Base-by-base conservation (phyloP, 2,888 invertebrate species). In the Podabrus alpinus region DNA sequence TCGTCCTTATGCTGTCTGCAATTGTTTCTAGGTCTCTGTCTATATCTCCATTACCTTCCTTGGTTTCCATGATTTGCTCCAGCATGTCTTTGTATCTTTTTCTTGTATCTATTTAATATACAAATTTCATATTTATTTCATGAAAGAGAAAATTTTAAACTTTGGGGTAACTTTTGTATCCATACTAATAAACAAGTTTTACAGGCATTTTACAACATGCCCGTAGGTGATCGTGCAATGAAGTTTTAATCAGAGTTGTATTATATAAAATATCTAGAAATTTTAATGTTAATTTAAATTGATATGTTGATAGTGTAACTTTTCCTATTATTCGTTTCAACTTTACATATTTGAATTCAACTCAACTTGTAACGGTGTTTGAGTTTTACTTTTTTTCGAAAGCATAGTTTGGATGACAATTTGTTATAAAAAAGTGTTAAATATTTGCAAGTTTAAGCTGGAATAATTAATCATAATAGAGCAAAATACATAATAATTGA, bases 381-480 rank as follows among this genome's bases (percentile, higher is more conserved):
- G 24, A 24, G 9, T 7, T 9, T 24, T 24, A 9, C 24, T 24
- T 9, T 24, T n/a, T 29, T 29, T 29, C 1, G 29, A 13, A 13
- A 29, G 29, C 10, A 29, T 13, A 29, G 25, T 25, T 11, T 25
- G 25, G 10, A 1, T 1, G 1, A 5, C 1, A 0, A n/a, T 45
- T n/a, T 45, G n/a, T 45, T n/a, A 13, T n/a, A 45, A 45, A n/a
- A 45, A n/a, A 7, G 9, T n/a, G n/a, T 45, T 45, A 45, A 45
- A 45, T 45, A 45, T 45, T 45, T 45, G n/a, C n/a, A n/a, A 45
- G n/a, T 7, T 45, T n/a, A 7, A 45, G 45, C 45, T 7, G n/a
- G 7, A 45, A 45, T n/a, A n/a, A 73, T 73, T 73, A 73, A 73
- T 73, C 73, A 73, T 69, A 73, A 66, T 45, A 45, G 17, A 45